Base-by-base conservation (phyloP, 1,140 invertebrate species). In the Ericerus pela region DNA sequence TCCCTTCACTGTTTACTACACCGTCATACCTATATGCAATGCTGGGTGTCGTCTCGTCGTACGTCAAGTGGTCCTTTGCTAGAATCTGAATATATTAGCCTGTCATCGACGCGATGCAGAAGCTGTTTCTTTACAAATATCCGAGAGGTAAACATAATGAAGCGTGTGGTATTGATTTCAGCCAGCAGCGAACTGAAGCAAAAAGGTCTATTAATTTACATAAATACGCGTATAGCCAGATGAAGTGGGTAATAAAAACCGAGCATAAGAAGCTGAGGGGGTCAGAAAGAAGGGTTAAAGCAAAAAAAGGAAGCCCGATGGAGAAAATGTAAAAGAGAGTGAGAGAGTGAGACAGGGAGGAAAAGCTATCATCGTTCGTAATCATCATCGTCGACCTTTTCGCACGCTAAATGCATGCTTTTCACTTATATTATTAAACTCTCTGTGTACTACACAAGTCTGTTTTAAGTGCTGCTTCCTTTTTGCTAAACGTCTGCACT, bases 201-300 rank as follows among this genome's bases (percentile, higher is more conserved):
- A n/a, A n/a, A 47, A 47, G 41, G 41, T 47, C 41, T 47, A 47
- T 47, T 47, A 47, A 47, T 47, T 47, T 47, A 47, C 41, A 47
- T 47, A 47, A n/a, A 47, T 47, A 47, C 41, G n/a, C n/a, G n/a
- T n/a, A n/a, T n/a, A n/a, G n/a, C n/a, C n/a, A n/a, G n/a, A n/a
- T n/a, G n/a, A n/a, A n/a, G n/a, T n/a, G n/a, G n/a, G n/a, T n/a
- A n/a, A n/a, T n/a, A n/a, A n/a, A n/a, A n/a, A n/a, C n/a, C n/a
- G n/a, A 47, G 26, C 26, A 47, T 47, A 24, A 47, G 41, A 24
- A 47, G 41, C 4, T 14, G 20, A 47, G 22, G 41, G 16, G 26
- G 41, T 24, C 26, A 47, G 26, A 24, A 16, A 47, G 41, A 47
- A 24, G 41, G n/a, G n/a, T 24, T 18, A 22, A n/a, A 8, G 30